phyloP scores from a whole-genome alignment of 2,113 vertebrate species.

The Ctenodactylus gundi region DNA sequence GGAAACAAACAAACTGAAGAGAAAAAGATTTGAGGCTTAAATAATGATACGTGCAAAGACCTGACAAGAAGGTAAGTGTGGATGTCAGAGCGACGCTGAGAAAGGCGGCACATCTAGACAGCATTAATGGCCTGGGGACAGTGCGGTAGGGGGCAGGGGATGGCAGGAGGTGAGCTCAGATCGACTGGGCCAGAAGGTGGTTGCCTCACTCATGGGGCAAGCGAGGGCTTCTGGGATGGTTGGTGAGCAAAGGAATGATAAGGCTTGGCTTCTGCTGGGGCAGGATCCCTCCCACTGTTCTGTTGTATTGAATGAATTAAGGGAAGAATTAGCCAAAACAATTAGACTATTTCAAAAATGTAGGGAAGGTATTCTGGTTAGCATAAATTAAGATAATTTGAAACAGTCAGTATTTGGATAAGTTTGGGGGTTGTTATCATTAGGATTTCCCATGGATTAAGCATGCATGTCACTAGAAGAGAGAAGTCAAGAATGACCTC shows the following conservation, averaged over 20 bases:
- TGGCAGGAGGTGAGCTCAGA: background rate
- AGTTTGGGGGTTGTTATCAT: too few relatives aligned
- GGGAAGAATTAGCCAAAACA: background rate
- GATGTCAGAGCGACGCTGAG: background rate
- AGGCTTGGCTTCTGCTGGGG: too few relatives aligned
- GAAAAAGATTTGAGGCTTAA: background rate
- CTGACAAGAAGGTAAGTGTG: too few relatives aligned
- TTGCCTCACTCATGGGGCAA: background rate
- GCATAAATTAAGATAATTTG: background rate
- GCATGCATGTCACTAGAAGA: too few relatives aligned
- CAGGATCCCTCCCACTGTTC: background rate
- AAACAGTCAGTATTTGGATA: background rate
- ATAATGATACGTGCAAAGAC: background rate
- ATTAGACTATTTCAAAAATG: background rate
- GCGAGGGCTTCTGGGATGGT: too few relatives aligned
- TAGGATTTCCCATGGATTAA: too few relatives aligned
- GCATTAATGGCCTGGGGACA: too few relatives aligned
- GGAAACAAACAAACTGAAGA: background rate
- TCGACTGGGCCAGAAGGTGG: background rate
- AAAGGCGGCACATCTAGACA: background rate
- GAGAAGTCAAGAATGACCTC: too few relatives aligned
- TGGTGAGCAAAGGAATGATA: background rate
- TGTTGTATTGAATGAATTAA: too few relatives aligned
- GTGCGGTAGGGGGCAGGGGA: too few relatives aligned
- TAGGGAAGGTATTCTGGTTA: background rate